phyloP scores from a whole-genome alignment of 2,797 vertebrate genomes.

The Apodemus agrarius region DNA sequence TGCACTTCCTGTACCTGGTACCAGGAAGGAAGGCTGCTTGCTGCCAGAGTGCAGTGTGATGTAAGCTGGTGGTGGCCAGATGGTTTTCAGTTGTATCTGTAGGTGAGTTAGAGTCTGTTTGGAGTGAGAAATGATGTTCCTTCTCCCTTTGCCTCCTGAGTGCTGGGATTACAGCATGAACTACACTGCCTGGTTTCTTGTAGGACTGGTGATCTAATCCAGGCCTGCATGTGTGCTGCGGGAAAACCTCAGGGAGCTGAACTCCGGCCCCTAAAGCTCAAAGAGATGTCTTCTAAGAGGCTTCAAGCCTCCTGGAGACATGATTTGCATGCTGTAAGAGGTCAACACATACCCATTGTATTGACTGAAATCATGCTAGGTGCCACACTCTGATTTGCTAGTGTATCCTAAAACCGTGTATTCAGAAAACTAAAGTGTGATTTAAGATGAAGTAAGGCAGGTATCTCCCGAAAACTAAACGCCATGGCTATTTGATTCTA shows the following conservation, averaged over 20 bases:
- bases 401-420: conserved; percentile 14
- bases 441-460: conserved; percentile 1
- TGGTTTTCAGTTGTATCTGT: not conserved
- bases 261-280: not conserved
- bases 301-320: not conserved
- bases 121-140: not conserved
- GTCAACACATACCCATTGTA: not conserved
- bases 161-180: not conserved
- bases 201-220: not conserved
- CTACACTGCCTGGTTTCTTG: not conserved
- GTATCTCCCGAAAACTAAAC: conserved; percentile 18
- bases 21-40: not conserved
- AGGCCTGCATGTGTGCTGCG: not conserved
- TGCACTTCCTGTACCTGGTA: not conserved
- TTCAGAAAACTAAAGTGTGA: conserved; percentile 43
- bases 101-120: not conserved
- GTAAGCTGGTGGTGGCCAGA: not conserved
- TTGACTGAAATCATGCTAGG: conserved; percentile 12
- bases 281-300: not conserved
- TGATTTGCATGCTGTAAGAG: not conserved
- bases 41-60: not conserved
- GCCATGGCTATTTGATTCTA: not conserved
- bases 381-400: not conserved
- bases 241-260: not conserved
- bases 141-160: not conserved